A percentile compares a stretch with the other conserved stretches of the same genome.
Evolutionary conservation across 30 jellyfish, hydroid and myxozoan genomes (phyloP).

Genomic region (Nemopilema nomurai): DNA sequence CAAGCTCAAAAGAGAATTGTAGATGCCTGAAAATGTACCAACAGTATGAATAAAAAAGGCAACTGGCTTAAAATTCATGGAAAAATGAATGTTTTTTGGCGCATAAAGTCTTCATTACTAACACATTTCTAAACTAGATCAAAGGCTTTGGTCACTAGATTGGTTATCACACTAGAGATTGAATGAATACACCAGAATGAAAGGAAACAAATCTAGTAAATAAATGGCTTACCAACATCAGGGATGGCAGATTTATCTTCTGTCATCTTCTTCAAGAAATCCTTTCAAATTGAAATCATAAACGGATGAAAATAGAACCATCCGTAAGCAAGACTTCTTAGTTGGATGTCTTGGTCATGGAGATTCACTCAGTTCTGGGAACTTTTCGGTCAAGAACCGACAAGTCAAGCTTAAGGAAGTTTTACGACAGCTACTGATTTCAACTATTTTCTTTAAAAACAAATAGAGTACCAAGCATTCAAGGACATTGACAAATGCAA

Average conservation of each 20-base stretch:
- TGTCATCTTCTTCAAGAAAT: conserved; percentile 39
- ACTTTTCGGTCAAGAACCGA: no score
- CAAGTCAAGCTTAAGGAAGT: no score
- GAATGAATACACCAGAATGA: no score
- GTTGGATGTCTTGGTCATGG: neutral
- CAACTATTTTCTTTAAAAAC: no score
- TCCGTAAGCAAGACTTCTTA: neutral
- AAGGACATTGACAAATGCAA: no score
- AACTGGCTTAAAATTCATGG: neutral
- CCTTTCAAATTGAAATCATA: conserved; percentile 21
- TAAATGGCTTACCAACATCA: conserved; percentile 32
- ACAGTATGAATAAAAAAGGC: neutral
- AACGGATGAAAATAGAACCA: neutral
- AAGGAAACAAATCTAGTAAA: neutral
- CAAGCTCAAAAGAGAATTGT: conserved; percentile 56
- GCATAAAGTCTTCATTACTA: no score
- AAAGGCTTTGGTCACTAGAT: no score
- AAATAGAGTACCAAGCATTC: no score
- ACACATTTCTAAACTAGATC: no score
- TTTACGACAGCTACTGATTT: no score
- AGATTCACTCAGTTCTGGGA: neutral
- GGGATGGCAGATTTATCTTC: conserved; percentile 34
- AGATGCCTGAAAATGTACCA: conserved; percentile 40
- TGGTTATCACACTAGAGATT: no score
- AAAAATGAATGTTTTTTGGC: no score